Percentiles rank a stretch among this genome's conserved stretches.
These are phyloP conservation scores for Leucophenga varia DNA, from an alignment of 1,140 invertebrate species.

Conservation along the genomic window DNA sequence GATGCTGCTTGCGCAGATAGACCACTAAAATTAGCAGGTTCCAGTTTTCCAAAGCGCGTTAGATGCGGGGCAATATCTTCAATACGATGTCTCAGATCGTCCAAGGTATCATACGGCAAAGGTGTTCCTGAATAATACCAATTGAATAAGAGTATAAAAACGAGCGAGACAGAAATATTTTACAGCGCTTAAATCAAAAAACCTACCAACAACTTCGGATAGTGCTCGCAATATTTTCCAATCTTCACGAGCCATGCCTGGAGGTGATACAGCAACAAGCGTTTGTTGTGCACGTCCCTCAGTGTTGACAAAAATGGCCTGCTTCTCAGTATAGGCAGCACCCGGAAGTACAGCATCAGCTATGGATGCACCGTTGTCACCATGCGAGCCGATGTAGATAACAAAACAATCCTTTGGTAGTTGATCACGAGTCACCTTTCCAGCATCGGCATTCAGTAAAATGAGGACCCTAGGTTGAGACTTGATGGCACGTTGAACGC, in stretches of 20 bases:
- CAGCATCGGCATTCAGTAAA: constrained; percentile 91
- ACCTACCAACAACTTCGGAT: constrained; percentile 74
- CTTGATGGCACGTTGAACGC: constrained; percentile 70
- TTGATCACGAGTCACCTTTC: constrained; percentile 73
- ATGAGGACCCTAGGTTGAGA: constrained; percentile 80
- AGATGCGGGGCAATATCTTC: constrained; percentile 87
- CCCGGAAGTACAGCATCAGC: constrained; percentile 94
- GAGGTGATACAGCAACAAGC: constrained; percentile 85
- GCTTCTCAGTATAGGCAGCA: constrained; percentile 98
- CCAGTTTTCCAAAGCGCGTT: constrained; percentile 77
- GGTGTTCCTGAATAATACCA: constrained; percentile 45
- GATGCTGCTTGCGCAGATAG: constrained; percentile 70
- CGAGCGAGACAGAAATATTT: too few relatives aligned
- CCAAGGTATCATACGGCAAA: constrained; percentile 88
- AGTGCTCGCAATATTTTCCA: constrained; percentile 93
- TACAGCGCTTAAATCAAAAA: background rate
- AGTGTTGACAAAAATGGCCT: constrained; percentile 94
- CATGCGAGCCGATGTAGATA: constrained; percentile 97
- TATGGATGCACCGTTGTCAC: constrained; percentile 88
- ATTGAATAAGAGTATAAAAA: background rate
- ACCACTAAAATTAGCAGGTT: constrained; percentile 82
- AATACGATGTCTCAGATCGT: constrained; percentile 81
- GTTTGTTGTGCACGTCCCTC: constrained; percentile 97
- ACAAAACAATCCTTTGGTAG: constrained; percentile 83
- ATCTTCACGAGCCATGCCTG: constrained; percentile 91